Conservation (phyloP, 2,113 vertebrate species). For the Corythoichthys haematopterus region DNA sequence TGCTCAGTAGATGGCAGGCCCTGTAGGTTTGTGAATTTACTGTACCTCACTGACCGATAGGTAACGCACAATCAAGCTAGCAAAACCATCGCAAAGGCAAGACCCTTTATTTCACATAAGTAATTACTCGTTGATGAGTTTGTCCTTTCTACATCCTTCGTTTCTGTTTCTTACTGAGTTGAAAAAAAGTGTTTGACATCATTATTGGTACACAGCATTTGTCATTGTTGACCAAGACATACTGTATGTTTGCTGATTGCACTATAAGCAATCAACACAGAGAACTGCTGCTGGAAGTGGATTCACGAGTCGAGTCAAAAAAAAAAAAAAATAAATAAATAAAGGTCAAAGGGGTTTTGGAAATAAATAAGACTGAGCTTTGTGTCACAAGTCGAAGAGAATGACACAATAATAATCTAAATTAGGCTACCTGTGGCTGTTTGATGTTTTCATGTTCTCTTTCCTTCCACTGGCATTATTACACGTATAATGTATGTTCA, state of each 20-base stretch:
- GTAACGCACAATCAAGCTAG: conserved; percentile 56
- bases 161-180: conserved; percentile 21
- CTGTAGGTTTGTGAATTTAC: conserved; percentile 47
- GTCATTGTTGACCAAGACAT: conserved; percentile 52
- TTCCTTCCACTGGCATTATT: conserved; percentile 30
- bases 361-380: conserved; percentile 23
- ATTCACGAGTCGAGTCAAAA: conserved; percentile 4
- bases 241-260: conserved; percentile 36
- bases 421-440: conserved; percentile 49
- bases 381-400: conserved; percentile 10
- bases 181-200: conserved; percentile 24
- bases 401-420: conserved; percentile 24
- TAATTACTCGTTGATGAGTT: conserved; percentile 23
- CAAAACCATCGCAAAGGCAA: conserved; percentile 43
- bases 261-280: conserved; percentile 27
- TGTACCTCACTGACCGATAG: conserved; percentile 55
- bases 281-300: conserved; percentile 45
- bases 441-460: conserved; percentile 31
- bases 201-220: conserved; percentile 10
- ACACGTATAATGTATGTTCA: conserved; percentile 8
- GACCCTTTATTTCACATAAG: conserved; percentile 43
- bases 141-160: conserved; percentile 20
- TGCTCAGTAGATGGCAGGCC: conserved; percentile 54
- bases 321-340: conserved; percentile 3
- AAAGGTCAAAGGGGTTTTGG: conserved; percentile 14